Conservation (phyloP, 1,140 invertebrate species). For the Drosophila nigrodunni region DNA sequence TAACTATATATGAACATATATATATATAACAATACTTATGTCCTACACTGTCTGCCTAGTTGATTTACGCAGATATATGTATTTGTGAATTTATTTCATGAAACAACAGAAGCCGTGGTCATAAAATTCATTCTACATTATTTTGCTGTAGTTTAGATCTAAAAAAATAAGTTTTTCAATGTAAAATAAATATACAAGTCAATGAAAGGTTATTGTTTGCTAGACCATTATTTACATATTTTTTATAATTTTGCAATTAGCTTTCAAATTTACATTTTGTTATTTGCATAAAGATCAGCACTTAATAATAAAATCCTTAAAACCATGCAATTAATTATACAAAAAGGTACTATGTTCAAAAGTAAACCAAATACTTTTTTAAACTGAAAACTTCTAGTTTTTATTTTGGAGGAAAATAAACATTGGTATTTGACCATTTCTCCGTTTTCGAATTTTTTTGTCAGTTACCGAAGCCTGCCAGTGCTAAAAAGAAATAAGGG, state of each 20-base stretch:
- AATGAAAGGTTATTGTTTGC: slow-evolving; percentile 56
- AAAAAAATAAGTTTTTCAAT: slow-evolving; percentile 69
- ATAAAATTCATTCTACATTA: slow-evolving; percentile 73
- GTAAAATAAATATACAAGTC: slow-evolving; percentile 72
- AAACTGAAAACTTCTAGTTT: background rate
- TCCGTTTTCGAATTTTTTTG: too few relatives aligned
- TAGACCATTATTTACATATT: background rate
- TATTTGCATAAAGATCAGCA: slow-evolving; percentile 7
- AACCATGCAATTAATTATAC: slow-evolving; percentile 1
- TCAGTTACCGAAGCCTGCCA: too few relatives aligned
- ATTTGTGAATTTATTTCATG: slow-evolving; percentile 37
- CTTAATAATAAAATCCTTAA: background rate
- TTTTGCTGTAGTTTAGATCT: slow-evolving; percentile 77
- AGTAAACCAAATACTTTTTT: slow-evolving; percentile 26
- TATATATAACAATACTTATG: slow-evolving; percentile 28
- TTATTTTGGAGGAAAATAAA: background rate
- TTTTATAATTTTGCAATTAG: background rate
- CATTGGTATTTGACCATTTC: too few relatives aligned
- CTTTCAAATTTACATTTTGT: background rate
- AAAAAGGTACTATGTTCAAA: slow-evolving; percentile 18
- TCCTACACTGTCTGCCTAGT: slow-evolving; percentile 56
- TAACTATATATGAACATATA: background rate
- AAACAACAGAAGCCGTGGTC: slow-evolving; percentile 32
- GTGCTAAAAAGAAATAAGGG: too few relatives aligned
- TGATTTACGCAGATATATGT: slow-evolving; percentile 61